Evolutionary conservation across 2,113 vertebrate species (phyloP), one percentile per base, ranked within the genome.

Genomic region (Xiphophorus maculatus): DNA sequence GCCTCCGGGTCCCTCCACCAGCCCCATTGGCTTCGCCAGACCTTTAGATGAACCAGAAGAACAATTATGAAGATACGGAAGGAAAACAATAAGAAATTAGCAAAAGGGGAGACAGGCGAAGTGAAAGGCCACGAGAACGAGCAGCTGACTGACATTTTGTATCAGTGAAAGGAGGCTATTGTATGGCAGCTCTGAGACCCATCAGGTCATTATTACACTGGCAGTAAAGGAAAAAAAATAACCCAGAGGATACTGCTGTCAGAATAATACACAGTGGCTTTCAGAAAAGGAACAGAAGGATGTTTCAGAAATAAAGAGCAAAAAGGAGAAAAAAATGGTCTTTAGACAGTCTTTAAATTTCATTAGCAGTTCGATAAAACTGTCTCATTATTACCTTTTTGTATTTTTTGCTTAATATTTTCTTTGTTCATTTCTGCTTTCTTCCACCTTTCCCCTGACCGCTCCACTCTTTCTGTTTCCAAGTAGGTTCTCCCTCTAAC

Each of bases 1-100:
- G n/a, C 97, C 98, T 35, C 98, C 97, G 0, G 98, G 98, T 13
- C 98, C 98, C 91, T 99, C 98, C 80, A 99, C 96, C 89, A 99
- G 95, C 72, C 98, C 98, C 79, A 99, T 99, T 63, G 98, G 97
- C 84, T 98, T 99, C 14, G 98, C 97, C 51, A 99, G 91, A 90
- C 97, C 97, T 99, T 87, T 51, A 37, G 73, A 32, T 40, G 44
- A 64, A 81, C 74, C 79, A 64, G 60, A 81, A 40, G 63, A 33
- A 69, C 58, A 79, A 51, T 80, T 60, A 88, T 17, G 74, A 63
- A 40, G 61, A 74, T 70, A 75, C n/a, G 69, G 74, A 22, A 10
- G 37, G 40, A 83, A 71, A 35, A 74, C 9, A 54, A 4, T 48
- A 4, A 66, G 40, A 13, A 33, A 22, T 42, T 17, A 9, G 71